Base-by-base conservation (phyloP, 2,113 vertebrate genomes). In the Microcebus jonahi region DNA sequence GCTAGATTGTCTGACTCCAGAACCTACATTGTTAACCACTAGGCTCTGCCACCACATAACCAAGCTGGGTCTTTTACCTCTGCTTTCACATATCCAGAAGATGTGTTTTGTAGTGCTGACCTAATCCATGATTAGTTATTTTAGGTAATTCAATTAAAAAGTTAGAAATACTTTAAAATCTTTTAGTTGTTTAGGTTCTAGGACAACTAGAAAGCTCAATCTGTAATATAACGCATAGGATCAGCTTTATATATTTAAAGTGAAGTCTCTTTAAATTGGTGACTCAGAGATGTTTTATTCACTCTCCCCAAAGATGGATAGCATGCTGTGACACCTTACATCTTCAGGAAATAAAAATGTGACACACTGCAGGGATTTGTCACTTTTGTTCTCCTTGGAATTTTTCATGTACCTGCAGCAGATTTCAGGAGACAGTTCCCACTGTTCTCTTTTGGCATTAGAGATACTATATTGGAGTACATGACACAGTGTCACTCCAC, bases 241-340 rank as follows among this genome's bases (percentile, higher is more conserved):
- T 93, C 73, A 96, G 77, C 34, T 90, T 96, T 91, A n/a, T 88
- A 84, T 96, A 92, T 92, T 96, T 94, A 97, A 55, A 94, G 77
- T 57, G 82, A 67, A 73, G 23, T 87, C 76, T 96, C 31, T 91
- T 85, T 57, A 91, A 96, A 97, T 79, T 79, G 8, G 31, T 91
- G 76, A 88, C 95, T 65, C 8, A 67, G 18, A 80, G 34, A 94
- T 1, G 3, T 96, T 94, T 55, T 63, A 31, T n/a, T 6, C 23
- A 18, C 8, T 96, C 57, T 96, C 71, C 91, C 23, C 18, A 50
- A 86, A 96, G 92, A 98, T 93, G 59, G 95, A 90, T 48, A 55
- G 13, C 1, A 68, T 97, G 9, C 88, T 7, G 25, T 80, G 92
- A 65, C 79, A 94, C 76, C n/a, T 95, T 7, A 8, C 75, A 59